Conservation (phyloP, 1,140 invertebrate species). For the Odontomachus brunneus region DNA sequence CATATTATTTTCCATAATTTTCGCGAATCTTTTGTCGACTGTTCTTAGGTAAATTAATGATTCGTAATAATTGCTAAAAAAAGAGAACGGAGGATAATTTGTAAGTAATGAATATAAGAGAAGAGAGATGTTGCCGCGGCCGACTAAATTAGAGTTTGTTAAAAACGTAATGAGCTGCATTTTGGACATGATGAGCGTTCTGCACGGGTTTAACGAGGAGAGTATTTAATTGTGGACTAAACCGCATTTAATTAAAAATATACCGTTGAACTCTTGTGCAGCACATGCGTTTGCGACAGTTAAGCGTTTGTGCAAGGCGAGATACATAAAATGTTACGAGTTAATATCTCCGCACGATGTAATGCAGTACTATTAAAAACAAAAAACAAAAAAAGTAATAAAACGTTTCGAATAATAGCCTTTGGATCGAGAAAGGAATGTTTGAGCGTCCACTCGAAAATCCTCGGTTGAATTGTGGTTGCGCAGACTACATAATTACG, state of each 20-base stretch:
- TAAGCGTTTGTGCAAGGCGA: not conserved
- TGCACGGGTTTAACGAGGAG: not conserved
- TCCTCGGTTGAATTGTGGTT: no score
- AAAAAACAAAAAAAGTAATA: not conserved
- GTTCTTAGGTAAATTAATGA: constrained; percentile 15
- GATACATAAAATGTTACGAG: not conserved
- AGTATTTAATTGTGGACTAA: not conserved
- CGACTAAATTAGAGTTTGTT: not conserved
- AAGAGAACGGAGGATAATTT: not conserved
- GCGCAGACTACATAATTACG: no score
- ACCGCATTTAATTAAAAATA: constrained; percentile 1
- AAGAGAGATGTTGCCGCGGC: not conserved
- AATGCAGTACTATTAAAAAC: no score
- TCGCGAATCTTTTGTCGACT: no score
- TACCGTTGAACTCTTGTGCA: not conserved
- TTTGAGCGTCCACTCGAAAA: not conserved
- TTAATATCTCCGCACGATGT: not conserved
- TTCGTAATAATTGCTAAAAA: constrained; percentile 9
- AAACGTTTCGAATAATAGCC: no score
- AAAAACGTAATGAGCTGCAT: constrained; percentile 4
- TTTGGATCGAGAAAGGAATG: not conserved
- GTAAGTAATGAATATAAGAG: constrained; percentile 1
- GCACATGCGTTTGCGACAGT: not conserved
- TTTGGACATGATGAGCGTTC: not conserved
- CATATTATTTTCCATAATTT: not conserved